These are phyloP conservation scores for Leptonema lineaticorne DNA, from an alignment of 1,140 invertebrate species.

Conservation along the genomic window DNA sequence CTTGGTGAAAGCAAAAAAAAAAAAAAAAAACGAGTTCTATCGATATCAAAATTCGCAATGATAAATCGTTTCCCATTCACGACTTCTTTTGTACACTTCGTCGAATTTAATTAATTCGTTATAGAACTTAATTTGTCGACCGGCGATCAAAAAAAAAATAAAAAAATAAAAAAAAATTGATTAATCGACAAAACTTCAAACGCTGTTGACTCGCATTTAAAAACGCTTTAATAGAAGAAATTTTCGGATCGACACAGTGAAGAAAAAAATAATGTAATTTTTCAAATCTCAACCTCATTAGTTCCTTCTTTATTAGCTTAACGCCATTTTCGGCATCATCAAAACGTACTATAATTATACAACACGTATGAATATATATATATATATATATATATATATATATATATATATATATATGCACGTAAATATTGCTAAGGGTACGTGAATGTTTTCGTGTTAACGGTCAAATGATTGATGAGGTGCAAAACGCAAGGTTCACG, in stretches of 20 bases:
- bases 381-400: too few species aligned
- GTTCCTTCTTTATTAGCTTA: conserved; percentile 7
- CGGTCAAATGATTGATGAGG: conserved; percentile 15
- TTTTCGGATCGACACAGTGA: not conserved
- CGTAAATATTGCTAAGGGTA: too few species aligned
- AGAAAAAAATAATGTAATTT: not conserved
- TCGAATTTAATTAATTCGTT: not conserved
- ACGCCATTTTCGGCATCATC: not conserved
- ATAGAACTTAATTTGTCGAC: not conserved
- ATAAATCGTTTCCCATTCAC: not conserved
- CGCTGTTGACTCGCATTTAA: too few species aligned
- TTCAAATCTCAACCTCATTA: conserved; percentile 10
- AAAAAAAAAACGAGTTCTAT: too few species aligned
- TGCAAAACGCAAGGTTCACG: conserved; percentile 17
- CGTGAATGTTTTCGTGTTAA: not conserved
- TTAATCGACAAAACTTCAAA: too few species aligned
- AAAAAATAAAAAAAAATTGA: not conserved
- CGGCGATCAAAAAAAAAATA: too few species aligned
- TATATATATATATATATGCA: too few species aligned
- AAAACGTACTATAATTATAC: not conserved
- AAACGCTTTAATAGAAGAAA: too few species aligned
- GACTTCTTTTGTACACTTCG: not conserved
- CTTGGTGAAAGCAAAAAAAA: too few species aligned
- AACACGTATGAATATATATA: not conserved
- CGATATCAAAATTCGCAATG: not conserved